phyloP scores from a whole-genome alignment of 1,140 invertebrate genomes.

The Chrysopa pallens region DNA sequence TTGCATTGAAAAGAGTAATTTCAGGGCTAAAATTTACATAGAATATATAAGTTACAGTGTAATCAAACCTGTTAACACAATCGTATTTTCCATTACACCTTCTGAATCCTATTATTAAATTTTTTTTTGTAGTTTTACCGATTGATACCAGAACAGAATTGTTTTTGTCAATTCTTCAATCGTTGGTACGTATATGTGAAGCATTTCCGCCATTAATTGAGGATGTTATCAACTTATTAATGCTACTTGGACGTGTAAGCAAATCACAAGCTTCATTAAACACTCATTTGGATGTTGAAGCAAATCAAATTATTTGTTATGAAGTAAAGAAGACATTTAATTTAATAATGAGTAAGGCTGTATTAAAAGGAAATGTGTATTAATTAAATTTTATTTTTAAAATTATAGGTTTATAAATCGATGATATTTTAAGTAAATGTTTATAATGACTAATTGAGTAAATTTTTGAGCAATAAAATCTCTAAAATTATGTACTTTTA shows the following conservation, averaged over 20 bases:
- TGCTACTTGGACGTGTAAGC: constrained; percentile 73
- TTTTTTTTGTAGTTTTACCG: constrained; percentile 44
- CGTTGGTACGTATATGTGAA: constrained; percentile 68
- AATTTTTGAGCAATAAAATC: too few relatives aligned
- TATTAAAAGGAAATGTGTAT: constrained; percentile 36
- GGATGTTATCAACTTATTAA: constrained; percentile 66
- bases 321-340: constrained; percentile 42
- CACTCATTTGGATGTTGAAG: constrained; percentile 33
- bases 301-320: constrained; percentile 34
- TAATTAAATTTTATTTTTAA: constrained; percentile 10
- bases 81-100: too few relatives aligned
- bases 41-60: too few relatives aligned
- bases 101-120: too few relatives aligned
- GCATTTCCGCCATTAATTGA: constrained; percentile 87
- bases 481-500: too few relatives aligned
- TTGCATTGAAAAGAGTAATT: too few relatives aligned
- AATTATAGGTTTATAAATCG: too few relatives aligned
- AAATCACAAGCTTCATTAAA: constrained; percentile 63
- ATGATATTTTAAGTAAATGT: too few relatives aligned
- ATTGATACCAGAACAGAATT: constrained; percentile 58
- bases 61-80: too few relatives aligned
- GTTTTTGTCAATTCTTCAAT: constrained; percentile 66
- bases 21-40: too few relatives aligned
- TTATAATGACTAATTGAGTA: too few relatives aligned
- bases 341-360: constrained; percentile 35